Evolutionary conservation across 2,797 vertebrate genomes (phyloP).

Genomic region (Myotis planiceps): DNA sequence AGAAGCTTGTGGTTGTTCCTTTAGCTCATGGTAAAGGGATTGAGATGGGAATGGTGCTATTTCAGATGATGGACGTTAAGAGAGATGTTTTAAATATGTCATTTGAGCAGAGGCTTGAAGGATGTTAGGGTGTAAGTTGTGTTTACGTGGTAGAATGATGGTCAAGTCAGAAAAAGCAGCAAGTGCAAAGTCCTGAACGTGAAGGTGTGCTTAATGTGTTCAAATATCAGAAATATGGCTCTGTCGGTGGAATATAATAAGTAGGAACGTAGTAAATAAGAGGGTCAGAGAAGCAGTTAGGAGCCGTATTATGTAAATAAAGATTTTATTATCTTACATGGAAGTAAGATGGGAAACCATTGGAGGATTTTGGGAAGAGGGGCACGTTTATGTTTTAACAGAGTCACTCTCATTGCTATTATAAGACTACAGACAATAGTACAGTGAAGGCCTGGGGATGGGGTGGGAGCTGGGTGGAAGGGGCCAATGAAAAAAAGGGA

Average conservation of each 20-base stretch:
- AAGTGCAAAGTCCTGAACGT: neutral
- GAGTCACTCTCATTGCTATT: neutral
- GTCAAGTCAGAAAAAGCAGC: conserved; percentile 27
- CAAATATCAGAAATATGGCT: neutral
- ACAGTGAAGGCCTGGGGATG: neutral
- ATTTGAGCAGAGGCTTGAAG: conserved; percentile 23
- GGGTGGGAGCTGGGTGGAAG: neutral
- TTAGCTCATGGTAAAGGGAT: neutral
- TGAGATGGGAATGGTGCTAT: neutral
- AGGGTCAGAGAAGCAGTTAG: neutral
- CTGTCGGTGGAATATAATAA: neutral
- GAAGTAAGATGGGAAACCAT: neutral
- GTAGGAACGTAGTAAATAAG: neutral
- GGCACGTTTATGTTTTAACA: conserved; percentile 5
- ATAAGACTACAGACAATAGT: neutral
- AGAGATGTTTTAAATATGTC: neutral
- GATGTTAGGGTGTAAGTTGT: neutral
- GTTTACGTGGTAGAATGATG: neutral
- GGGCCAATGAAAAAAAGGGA: neutral
- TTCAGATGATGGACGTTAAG: neutral
- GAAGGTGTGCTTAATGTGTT: conserved; percentile 19
- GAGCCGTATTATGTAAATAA: neutral
- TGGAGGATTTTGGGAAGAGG: conserved; percentile 7
- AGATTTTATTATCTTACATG: neutral
- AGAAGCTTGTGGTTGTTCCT: neutral